Evolutionary conservation across 1,140 invertebrate species (phyloP), one percentile per base, ranked within the genome.

Genomic region (Neodiprion virginianus): DNA sequence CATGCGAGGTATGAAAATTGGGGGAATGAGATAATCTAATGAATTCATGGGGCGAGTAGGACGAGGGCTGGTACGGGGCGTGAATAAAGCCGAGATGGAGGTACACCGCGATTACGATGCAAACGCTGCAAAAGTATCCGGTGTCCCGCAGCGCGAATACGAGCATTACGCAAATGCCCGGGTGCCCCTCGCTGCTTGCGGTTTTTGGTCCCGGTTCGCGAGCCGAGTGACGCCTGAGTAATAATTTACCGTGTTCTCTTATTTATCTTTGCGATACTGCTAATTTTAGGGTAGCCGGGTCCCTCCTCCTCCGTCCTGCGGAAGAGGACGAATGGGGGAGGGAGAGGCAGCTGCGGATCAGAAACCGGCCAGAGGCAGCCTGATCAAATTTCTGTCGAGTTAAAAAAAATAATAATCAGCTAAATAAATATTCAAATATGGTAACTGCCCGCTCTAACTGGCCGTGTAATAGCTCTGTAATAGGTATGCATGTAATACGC

Each of bases 391-490:
- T 78, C 77, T 75, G 71, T 73, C 50, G 67, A 72, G 66, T 48
- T 71, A 76, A 76, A 75, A 73, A 77, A 61, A 78, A 80, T 76
- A 78, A 78, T 80, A 79, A 80, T 80, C 78, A 71, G 73, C 70
- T 80, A 80, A 80, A 80, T 80, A 78, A 80, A 80, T 80, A 80
- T 80, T 80, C 79, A 80, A 73, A 71, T 74, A 79, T 72, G 79
- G 50, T 80, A 80, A 80, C 78, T 78, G 74, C 74, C 77, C 76
- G 73, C 48, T 69, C 69, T 61, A 74, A 74, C 73, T 74, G 76
- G 70, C 76, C 71, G 76, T 75, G 76, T 80, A 80, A 80, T 80
- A 79, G 73, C 76, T 76, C 72, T 71, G 79, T 79, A 80, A 79
- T 77, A 76, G 74, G 76, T 68, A 69, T 72, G 71, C 75, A 17